Evolutionary conservation across 1,140 invertebrate species (phyloP), one percentile per base, ranked within the genome.

Genomic region (Manduca sexta): DNA sequence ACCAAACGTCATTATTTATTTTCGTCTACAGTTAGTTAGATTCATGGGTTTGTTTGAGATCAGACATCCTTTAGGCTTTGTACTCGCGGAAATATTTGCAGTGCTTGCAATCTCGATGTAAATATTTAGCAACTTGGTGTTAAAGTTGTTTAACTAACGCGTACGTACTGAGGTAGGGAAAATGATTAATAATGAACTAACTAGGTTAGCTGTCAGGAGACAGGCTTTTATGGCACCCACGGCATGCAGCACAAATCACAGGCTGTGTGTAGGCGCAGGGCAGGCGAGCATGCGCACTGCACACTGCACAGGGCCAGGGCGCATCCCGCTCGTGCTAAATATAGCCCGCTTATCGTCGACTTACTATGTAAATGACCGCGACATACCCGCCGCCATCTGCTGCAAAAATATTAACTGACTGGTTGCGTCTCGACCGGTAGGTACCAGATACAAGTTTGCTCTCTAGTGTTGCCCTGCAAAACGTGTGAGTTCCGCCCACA

Each of bases 311-410:
- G 21, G n/a, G 21, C 21, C 51, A 72, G 56, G 49, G 62, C 69
- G 61, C 71, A 80, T 81, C 76, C 68, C 57, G 59, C 56, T 63
- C 56, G 67, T 43, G 74, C 79, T 85, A 85, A 83, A 83, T 82
- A 79, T 85, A 85, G 79, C 68, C 37, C 69, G 69, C 77, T 85
- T 83, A 83, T 85, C 79, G 74, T 42, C 60, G 62, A 74, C 71
- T 80, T 80, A 80, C 69, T 83, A 82, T 82, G 78, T 80, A 80
- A 83, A 83, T 83, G 77, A 80, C 78, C 75, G 76, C 70, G 70
- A 73, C 69, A 72, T 69, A 69, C 68, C 47, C 64, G 54, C 56
- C 52, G 60, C 69, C 74, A 79, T 69, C 71, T 76, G 77, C 74
- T 57, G 74, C 73, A 59, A 77, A 77, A 78, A 73, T 69, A 69